Percentiles rank a stretch among this genome's conserved stretches.
These are phyloP conservation scores for Argya squamiceps DNA, from an alignment of 2,797 vertebrate genomes.

Conservation along the genomic window DNA sequence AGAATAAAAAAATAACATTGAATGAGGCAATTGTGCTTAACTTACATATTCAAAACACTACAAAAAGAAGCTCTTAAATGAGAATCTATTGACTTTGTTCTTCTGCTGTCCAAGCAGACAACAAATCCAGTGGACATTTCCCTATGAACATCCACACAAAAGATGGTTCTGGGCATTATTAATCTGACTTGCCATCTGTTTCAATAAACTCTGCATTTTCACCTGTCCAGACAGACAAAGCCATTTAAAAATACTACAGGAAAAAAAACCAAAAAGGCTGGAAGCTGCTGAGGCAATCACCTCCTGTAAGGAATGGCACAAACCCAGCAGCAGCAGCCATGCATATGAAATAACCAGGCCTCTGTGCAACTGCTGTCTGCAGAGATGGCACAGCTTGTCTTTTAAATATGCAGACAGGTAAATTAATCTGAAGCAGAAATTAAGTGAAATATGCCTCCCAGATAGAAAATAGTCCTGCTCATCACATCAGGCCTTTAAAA, in stretches of 20 bases:
- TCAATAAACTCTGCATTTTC: background rate
- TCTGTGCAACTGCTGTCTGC: background rate
- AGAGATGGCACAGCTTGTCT: background rate
- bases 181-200: slow-evolving; percentile 18
- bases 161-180: background rate
- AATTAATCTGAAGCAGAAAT: background rate
- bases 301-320: slow-evolving; percentile 1
- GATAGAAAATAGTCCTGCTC: background rate
- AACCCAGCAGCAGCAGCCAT: background rate
- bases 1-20: background rate
- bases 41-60: background rate
- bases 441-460: background rate
- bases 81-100: background rate
- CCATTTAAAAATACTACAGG: background rate
- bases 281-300: slow-evolving; percentile 35
- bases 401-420: background rate
- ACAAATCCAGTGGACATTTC: background rate
- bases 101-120: background rate
- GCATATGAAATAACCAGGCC: background rate
- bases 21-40: background rate
- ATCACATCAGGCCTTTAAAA: background rate
- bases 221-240: slow-evolving; percentile 11
- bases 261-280: background rate
- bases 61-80: background rate
- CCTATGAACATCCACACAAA: background rate